These are phyloP conservation scores for Lucilia cuprina DNA, from an alignment of 1,140 invertebrate genomes.

Conservation along the genomic window DNA sequence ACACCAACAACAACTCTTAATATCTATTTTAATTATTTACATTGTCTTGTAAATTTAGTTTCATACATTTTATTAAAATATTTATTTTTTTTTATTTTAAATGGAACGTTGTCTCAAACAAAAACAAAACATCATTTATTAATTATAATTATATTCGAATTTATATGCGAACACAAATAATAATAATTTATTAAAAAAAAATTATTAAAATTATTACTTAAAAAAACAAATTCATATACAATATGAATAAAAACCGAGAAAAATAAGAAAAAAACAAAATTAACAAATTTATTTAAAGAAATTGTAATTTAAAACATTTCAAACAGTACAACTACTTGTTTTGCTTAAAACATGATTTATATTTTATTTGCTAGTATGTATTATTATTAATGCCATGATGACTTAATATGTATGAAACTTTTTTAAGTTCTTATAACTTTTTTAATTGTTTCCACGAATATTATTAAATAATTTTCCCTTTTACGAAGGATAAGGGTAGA, in stretches of 20 bases:
- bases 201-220: no score
- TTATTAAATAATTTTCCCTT: neutral
- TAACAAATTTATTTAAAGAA: neutral
- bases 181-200: neutral
- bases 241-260: neutral
- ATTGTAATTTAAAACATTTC: slow-evolving; percentile 13
- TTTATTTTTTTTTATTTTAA: neutral
- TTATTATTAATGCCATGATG: neutral
- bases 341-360: neutral
- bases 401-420: neutral
- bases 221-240: slow-evolving; percentile 24
- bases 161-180: neutral
- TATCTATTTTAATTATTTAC: neutral
- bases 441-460: neutral
- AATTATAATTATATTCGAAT: neutral
- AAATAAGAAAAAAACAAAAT: neutral
- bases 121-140: no score
- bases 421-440: neutral
- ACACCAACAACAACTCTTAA: neutral
- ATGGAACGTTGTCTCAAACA: neutral
- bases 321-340: neutral
- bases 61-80: neutral
- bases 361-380: neutral
- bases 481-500: neutral
- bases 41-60: neutral